Percentiles rank a stretch among this genome's conserved stretches.
Conservation (phyloP, 2,113 vertebrate species). For the Macrotus californicus region DNA sequence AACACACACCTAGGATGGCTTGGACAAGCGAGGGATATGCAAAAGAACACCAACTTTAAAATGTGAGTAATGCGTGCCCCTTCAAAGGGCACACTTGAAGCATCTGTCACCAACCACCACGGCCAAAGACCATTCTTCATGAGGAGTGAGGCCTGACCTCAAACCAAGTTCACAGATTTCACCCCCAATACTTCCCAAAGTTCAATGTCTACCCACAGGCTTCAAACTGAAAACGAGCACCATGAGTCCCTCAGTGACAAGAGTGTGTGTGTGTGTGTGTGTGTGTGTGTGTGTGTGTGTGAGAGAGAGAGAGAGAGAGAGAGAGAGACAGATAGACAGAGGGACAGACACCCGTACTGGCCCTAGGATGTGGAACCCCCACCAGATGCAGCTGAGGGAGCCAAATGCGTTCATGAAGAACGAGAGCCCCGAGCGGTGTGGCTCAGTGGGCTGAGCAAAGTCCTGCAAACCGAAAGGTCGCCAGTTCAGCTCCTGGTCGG, state of each 20-base stretch:
- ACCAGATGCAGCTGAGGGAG: not conserved
- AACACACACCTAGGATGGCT: not conserved
- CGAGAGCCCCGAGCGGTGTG: not conserved
- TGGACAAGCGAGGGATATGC: not conserved
- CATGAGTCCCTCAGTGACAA: not conserved
- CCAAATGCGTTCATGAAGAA: not conserved
- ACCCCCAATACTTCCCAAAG: not conserved
- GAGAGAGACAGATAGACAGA: no score
- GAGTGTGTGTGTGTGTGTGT: not conserved
- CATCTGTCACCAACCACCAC: not conserved
- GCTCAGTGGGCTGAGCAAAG: no score
- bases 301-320: not conserved
- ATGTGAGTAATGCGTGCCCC: not conserved
- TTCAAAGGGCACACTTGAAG: conserved; percentile 30
- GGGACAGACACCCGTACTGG: not conserved
- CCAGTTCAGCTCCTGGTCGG: no score
- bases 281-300: not conserved
- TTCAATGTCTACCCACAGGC: not conserved
- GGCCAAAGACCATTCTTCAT: not conserved
- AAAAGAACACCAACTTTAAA: conserved; percentile 34
- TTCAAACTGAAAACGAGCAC: not conserved
- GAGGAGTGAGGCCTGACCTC: not conserved
- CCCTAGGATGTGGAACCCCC: not conserved
- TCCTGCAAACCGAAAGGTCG: no score
- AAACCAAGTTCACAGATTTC: not conserved